Conservation (phyloP, 2,797 vertebrate species). For the Crypturellus tataupa region DNA sequence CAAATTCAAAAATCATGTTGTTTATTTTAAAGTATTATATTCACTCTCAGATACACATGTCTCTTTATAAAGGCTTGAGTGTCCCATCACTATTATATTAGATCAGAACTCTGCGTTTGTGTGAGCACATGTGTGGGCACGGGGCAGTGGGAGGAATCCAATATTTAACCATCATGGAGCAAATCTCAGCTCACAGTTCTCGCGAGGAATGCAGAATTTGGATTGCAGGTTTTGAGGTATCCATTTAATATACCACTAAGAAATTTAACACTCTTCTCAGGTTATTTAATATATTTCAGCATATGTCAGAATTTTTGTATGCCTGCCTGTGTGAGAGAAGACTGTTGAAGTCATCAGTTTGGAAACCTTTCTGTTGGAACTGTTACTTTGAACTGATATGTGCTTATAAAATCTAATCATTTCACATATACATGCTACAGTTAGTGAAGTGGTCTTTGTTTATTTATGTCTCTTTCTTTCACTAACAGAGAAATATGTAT, state of each 20-base stretch:
- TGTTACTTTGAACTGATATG: background rate
- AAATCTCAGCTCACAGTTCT: background rate
- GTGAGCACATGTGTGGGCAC: too few species aligned
- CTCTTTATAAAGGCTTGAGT: background rate
- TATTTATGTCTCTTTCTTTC: background rate
- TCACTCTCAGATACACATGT: background rate
- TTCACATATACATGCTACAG: background rate
- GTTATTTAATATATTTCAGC: background rate
- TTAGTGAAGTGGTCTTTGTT: background rate
- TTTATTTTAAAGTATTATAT: background rate
- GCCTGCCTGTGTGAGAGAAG: background rate
- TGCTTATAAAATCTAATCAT: background rate
- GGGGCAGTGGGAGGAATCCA: too few species aligned
- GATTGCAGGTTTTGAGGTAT: background rate
- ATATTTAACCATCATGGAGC: background rate
- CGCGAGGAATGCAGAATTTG: background rate
- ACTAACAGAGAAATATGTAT: constrained; percentile 1
- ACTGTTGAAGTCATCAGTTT: background rate
- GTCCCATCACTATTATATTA: background rate
- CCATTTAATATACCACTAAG: background rate
- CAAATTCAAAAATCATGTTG: background rate
- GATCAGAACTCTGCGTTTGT: background rate
- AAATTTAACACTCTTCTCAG: background rate
- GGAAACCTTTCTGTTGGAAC: background rate
- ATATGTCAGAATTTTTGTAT: background rate